These are phyloP conservation scores for Odontocerum albicorne DNA, from an alignment of 2,888 invertebrate genomes.

Conservation along the genomic window DNA sequence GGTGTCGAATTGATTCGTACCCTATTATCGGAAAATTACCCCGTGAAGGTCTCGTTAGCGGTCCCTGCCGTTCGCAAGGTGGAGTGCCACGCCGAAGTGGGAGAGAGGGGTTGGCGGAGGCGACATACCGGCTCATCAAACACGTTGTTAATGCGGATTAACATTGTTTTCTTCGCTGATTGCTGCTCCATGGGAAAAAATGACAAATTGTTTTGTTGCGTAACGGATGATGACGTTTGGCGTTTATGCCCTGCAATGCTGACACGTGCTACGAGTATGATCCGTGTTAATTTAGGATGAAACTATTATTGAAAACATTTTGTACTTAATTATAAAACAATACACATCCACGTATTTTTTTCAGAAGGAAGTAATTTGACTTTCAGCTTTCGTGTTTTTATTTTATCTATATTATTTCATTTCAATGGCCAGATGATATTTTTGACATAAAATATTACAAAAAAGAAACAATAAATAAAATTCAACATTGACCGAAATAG, in stretches of 20 bases:
- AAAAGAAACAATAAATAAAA: too few species aligned
- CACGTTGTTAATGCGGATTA: slow-evolving; percentile 23
- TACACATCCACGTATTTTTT: too few species aligned
- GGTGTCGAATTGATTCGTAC: slow-evolving; percentile 21
- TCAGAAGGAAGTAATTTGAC: too few species aligned
- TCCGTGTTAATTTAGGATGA: too few species aligned
- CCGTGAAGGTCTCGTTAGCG: slow-evolving; percentile 22
- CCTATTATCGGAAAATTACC: slow-evolving; percentile 28
- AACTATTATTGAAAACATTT: too few species aligned
- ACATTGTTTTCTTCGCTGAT: slow-evolving; percentile 8
- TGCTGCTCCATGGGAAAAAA: slow-evolving; percentile 7
- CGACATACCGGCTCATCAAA: slow-evolving; percentile 19
- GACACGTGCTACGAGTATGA: too few species aligned
- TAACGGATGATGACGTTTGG: slow-evolving; percentile 6
- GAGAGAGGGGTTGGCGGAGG: slow-evolving; percentile 1
- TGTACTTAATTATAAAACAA: too few species aligned
- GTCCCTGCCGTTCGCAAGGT: neutral
- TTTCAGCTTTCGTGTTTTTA: too few species aligned
- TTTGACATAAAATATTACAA: too few species aligned
- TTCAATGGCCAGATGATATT: too few species aligned
- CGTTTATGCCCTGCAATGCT: neutral
- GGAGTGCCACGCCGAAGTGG: neutral
- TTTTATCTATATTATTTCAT: too few species aligned
- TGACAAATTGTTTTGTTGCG: slow-evolving; percentile 8
- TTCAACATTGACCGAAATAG: too few species aligned